Percentiles rank a stretch among this genome's conserved stretches.
Evolutionary conservation across 2,113 vertebrate genomes (phyloP).

Genomic region (Struthidea cinerea): DNA sequence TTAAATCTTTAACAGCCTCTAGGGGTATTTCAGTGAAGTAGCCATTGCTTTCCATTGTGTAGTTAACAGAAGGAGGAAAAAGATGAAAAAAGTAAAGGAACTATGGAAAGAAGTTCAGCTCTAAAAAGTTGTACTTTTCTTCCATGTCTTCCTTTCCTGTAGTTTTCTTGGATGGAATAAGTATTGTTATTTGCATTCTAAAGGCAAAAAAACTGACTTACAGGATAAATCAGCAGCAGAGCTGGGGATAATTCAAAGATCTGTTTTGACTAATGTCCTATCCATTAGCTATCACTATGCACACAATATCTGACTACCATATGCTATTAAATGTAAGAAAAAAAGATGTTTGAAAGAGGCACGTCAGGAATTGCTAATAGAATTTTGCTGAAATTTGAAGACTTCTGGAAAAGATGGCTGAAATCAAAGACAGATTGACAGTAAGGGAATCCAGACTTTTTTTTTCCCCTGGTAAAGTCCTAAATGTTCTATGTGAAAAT

Average conservation of each 20-base stretch:
- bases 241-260: not conserved
- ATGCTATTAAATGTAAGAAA: not conserved
- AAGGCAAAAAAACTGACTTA: not conserved
- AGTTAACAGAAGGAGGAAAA: not conserved
- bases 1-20: not conserved
- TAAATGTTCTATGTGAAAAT: not conserved
- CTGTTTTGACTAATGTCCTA: not conserved
- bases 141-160: not conserved
- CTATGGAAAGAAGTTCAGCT: not conserved
- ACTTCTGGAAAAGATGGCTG: not conserved
- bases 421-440: not conserved
- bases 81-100: not conserved
- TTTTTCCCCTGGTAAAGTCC: not conserved
- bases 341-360: not conserved
- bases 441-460: not conserved
- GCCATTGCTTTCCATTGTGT: not conserved
- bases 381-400: not conserved
- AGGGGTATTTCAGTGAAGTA: not conserved
- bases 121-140: not conserved
- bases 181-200: not conserved
- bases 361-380: not conserved
- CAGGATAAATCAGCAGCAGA: not conserved
- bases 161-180: not conserved
- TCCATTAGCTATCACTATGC: not conserved
- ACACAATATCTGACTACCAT: not conserved